These are phyloP conservation scores for Centropristis striata DNA, from an alignment of 2,113 vertebrate species.

Conservation along the genomic window DNA sequence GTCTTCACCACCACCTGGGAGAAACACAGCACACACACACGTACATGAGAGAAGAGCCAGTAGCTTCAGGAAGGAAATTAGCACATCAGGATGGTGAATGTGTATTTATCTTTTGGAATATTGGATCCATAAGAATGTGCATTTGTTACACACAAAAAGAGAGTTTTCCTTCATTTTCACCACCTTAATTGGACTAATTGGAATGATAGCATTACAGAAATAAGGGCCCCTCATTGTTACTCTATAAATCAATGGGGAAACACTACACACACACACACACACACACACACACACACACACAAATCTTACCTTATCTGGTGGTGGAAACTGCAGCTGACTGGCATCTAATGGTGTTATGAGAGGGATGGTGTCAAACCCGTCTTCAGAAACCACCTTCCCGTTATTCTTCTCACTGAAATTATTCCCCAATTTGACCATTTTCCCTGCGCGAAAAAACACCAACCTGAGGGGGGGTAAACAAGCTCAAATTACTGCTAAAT, in stretches of 20 bases:
- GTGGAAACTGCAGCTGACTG: conserved; percentile 95
- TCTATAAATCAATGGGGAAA: conserved; percentile 3
- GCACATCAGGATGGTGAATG: background rate
- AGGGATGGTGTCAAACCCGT: conserved; percentile 97
- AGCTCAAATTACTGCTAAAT: conserved; percentile 1
- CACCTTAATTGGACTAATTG: background rate
- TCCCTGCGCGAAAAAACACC: conserved; percentile 27
- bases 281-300: background rate
- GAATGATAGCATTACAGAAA: background rate
- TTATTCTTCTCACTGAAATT: conserved; percentile 93
- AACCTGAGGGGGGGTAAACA: conserved; percentile 35
- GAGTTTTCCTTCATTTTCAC: background rate
- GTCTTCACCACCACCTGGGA: conserved; percentile 95
- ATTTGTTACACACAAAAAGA: background rate
- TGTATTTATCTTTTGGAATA: background rate
- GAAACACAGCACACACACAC: conserved; percentile 32
- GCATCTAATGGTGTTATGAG: conserved; percentile 96
- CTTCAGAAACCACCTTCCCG: conserved; percentile 90
- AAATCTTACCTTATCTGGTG: conserved; percentile 91
- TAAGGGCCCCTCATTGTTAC: background rate
- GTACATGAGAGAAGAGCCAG: background rate
- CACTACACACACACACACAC: background rate
- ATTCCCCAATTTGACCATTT: conserved; percentile 96
- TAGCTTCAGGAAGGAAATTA: background rate
- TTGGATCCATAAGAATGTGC: background rate